Evolutionary conservation across 2,888 invertebrate species (phyloP).

Genomic region (Eupelmus urozonus): DNA sequence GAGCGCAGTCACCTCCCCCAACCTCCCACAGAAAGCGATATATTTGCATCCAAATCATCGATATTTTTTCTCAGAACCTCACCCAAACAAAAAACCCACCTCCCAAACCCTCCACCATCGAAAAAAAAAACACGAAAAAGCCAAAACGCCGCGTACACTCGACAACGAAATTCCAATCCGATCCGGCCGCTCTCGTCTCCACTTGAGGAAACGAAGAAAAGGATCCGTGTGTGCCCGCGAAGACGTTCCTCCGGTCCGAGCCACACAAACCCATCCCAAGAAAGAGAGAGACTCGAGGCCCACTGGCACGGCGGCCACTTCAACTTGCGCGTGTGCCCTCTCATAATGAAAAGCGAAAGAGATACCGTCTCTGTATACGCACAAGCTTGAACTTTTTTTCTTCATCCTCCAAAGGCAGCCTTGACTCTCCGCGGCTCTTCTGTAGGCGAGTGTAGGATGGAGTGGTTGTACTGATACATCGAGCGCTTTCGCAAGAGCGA

Average conservation of each 20-base stretch:
- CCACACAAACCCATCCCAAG: too few relatives aligned
- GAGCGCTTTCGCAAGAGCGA: not conserved
- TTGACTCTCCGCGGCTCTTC: not conserved
- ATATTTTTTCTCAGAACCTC: conserved; percentile 36
- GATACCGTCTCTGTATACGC: conserved; percentile 9
- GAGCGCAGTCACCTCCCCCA: too few relatives aligned
- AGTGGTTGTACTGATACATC: not conserved
- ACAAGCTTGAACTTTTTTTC: not conserved
- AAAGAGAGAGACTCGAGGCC: not conserved
- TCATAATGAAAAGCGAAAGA: conserved; percentile 50
- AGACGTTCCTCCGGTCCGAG: not conserved
- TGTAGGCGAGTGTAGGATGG: not conserved
- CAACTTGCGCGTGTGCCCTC: conserved; percentile 11
- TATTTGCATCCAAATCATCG: conserved; percentile 32
- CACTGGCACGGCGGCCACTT: conserved; percentile 12
- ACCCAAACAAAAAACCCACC: conserved; percentile 1
- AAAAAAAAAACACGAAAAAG: conserved; percentile 21
- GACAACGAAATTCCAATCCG: conserved; percentile 45
- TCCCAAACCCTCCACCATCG: not conserved
- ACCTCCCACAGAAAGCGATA: conserved; percentile 13
- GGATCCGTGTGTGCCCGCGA: conserved; percentile 9
- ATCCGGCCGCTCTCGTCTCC: conserved; percentile 30
- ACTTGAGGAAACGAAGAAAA: conserved; percentile 38
- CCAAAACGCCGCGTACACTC: not conserved
- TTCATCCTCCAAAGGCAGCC: not conserved